Conservation (phyloP, 2,888 invertebrate genomes). For the Cyclophora albipunctata region DNA sequence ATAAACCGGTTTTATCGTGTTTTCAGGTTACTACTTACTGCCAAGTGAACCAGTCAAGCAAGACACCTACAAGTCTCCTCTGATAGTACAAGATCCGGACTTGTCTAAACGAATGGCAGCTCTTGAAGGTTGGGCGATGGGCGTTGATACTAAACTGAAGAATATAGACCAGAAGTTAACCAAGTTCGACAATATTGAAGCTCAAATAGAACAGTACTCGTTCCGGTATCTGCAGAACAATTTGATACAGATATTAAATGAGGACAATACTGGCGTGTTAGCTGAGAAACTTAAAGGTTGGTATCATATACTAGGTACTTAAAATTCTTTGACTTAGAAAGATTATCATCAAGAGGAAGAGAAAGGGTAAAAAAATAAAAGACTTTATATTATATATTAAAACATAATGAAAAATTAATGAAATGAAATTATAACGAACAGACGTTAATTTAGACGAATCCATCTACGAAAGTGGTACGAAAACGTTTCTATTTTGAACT, state of each 20-base stretch:
- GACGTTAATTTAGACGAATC: too few species aligned
- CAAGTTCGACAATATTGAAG: conserved; percentile 61
- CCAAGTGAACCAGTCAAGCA: conserved; percentile 26
- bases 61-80: conserved; percentile 50
- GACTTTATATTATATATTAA: too few species aligned
- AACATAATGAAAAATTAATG: too few species aligned
- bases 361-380: too few species aligned
- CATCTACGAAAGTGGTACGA: too few species aligned
- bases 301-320: too few species aligned
- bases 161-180: conserved; percentile 72
- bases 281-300: conserved; percentile 67
- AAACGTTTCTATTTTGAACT: too few species aligned
- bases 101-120: conserved; percentile 51
- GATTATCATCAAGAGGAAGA: too few species aligned
- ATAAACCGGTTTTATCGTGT: conserved; percentile 13
- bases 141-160: conserved; percentile 70
- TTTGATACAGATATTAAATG: conserved; percentile 69
- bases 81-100: conserved; percentile 44
- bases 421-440: too few species aligned
- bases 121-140: conserved; percentile 65
- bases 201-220: conserved; percentile 69
- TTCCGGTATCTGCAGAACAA: conserved; percentile 72
- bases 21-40: conserved; percentile 56
- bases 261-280: conserved; percentile 47
- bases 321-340: too few species aligned